phyloP scores from a whole-genome alignment of 1,140 invertebrate genomes.

The Sipha flava region DNA sequence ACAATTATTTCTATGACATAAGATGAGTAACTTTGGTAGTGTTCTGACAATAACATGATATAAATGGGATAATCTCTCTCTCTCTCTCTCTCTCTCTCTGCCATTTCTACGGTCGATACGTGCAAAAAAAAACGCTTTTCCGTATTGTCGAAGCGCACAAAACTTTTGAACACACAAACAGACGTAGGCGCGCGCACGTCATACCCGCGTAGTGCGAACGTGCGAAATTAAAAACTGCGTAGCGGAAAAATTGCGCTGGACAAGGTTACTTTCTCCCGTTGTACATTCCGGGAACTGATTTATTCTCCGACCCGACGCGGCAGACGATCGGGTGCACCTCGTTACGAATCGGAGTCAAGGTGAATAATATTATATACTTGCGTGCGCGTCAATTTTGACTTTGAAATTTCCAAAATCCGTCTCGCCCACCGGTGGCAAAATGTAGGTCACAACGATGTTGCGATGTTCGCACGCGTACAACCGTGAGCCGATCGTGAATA shows the following conservation, averaged over 20 bases:
- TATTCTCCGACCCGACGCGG: not conserved
- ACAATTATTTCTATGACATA: too few relatives aligned
- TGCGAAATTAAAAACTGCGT: not conserved
- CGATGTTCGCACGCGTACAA: not conserved
- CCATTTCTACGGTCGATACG: too few relatives aligned
- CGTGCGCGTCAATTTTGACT: not conserved
- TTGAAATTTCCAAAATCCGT: not conserved
- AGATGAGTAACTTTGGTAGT: too few relatives aligned
- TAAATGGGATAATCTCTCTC: too few relatives aligned
- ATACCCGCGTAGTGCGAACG: too few relatives aligned
- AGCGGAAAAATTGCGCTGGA: not conserved
- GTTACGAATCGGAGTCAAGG: not conserved
- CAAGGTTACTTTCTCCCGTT: slow-evolving; percentile 8
- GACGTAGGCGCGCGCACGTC: too few relatives aligned
- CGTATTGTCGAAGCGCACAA: too few relatives aligned
- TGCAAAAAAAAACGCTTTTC: too few relatives aligned
- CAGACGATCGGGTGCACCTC: not conserved
- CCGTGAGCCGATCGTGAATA: too few relatives aligned
- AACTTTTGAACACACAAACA: too few relatives aligned
- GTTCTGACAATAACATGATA: too few relatives aligned
- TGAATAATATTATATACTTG: not conserved
- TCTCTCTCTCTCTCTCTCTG: too few relatives aligned
- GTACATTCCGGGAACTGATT: not conserved
- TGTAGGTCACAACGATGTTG: not conserved
- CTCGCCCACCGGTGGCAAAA: not conserved